Evolutionary conservation across 2,797 vertebrate species (phyloP), one percentile per base, ranked within the genome.

Genomic region (Neosilurus hyrtlii): DNA sequence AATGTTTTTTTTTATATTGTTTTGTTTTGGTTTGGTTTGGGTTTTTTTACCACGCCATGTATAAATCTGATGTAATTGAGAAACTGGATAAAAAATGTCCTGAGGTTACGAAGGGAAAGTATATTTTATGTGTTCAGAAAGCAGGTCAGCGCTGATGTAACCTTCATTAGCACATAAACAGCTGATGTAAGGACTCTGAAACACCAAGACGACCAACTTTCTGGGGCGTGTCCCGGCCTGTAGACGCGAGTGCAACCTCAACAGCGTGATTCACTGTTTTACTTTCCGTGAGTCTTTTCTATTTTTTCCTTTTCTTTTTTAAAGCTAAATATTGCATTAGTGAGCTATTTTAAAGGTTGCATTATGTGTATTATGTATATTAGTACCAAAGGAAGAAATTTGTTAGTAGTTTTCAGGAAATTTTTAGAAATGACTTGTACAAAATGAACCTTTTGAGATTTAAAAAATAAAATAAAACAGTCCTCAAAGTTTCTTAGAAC

Each of bases 111-210:
- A 14, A n/a, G 68, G 9, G 37, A 49, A 22, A 14, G 37, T 49
- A 9, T 22, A 2, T 4, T 51, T 71, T 71, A 18, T 1, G 35
- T 4, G 66, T 35, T 67, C 66, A 20, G 35, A 63, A 43, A 37
- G 35, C 66, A 68, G 66, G 66, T 70, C 37, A 49, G 37, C 37
- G 5, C 67, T 70, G 67, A 70, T 7, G 37, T 49, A 49, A 70
- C 20, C 10, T 10, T 70, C 18, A 20, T 70, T 49, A 70, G 37
- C 20, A 12, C 9, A 12, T 70, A 43, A 68, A 18, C 35, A 22
- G 35, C 66, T 68, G 66, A 68, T 68, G 66, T 68, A 68, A 68
- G 66, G 35, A 11, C 30, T 68, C 35, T 68, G 66, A 68, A 68
- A 68, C 66, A 11, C 18, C 18, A 4, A 63, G 62, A 65, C 24